Base-by-base conservation (phyloP, 2,113 vertebrate genomes). In the Sapayoa aenigma region DNA sequence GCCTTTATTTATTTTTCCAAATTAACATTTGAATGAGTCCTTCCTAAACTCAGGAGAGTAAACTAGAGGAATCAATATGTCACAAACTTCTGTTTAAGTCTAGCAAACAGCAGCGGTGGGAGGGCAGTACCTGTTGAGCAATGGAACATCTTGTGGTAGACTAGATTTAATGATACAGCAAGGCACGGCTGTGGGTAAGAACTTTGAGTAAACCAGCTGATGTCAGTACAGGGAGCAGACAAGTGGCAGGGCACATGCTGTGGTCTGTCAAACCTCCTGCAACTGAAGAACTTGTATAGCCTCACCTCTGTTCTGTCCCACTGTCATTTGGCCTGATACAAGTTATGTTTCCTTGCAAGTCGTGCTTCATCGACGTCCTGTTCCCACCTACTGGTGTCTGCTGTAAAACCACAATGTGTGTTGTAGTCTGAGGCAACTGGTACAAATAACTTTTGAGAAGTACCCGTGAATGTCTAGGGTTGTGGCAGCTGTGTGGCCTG, bases 1-100 rank as follows among this genome's bases (percentile, higher is more conserved):
- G 47, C 65, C 53, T 90, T 73, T 95, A 66, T 95, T 96, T 89
- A 58, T 87, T 89, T 89, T 95, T 96, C 93, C 82, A 65, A 89
- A 71, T 88, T 87, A 94, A 24, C 63, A 65, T 78, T 75, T 88
- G 46, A 75, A 60, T 35, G 31, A 71, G 69, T 27, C n/a, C 37
- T 59, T 76, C 87, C 72, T 87, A 90, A 93, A 83, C 50, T 68
- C 72, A 58, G 30, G 55, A 72, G 59, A 49, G 85, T 55, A 94
- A 97, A 97, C 67, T 35, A 65, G 52, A 52, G 28, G 35, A 95
- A 97, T 94, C 78, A 27, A 87, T 94, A 92, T 2, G 7, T 89
- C 73, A 84, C 53, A 67, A 53, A 76, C 65, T 88, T 90, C 69
- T 96, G 69, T 93, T 95, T 23, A 69, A 82, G 44, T 60, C 62